Conservation (phyloP, 2,888 invertebrate genomes). For the Clepsis dumicolana region DNA sequence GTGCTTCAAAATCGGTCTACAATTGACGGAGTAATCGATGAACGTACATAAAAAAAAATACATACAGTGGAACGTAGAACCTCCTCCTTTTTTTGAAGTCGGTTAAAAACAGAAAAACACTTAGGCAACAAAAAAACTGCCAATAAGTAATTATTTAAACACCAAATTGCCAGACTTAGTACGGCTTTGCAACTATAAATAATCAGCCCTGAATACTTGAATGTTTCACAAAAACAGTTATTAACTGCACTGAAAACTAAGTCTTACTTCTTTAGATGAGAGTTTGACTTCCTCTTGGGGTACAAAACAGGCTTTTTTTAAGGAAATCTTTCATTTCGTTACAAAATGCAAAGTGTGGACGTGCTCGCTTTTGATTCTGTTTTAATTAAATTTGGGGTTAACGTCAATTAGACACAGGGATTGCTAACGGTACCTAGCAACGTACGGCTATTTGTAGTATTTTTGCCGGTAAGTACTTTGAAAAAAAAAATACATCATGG, state of each 20-base stretch:
- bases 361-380: background rate
- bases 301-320: background rate
- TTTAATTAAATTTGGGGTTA: slow-evolving; percentile 3
- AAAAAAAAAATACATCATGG: no score
- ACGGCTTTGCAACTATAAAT: background rate
- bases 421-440: background rate
- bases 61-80: no score
- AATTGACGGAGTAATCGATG: no score
- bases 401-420: background rate
- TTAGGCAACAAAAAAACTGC: background rate
- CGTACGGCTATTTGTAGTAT: no score
- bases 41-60: no score
- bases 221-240: background rate
- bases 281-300: background rate
- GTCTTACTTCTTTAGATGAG: background rate
- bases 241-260: background rate
- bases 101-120: background rate
- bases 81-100: background rate
- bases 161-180: background rate
- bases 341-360: slow-evolving; percentile 7
- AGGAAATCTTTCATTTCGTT: slow-evolving; percentile 7
- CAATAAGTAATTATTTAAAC: background rate
- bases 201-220: background rate
- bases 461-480: no score
- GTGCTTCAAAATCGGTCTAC: no score